Conservation (phyloP, 1,140 invertebrate species). For the Procambarus clarkii region DNA sequence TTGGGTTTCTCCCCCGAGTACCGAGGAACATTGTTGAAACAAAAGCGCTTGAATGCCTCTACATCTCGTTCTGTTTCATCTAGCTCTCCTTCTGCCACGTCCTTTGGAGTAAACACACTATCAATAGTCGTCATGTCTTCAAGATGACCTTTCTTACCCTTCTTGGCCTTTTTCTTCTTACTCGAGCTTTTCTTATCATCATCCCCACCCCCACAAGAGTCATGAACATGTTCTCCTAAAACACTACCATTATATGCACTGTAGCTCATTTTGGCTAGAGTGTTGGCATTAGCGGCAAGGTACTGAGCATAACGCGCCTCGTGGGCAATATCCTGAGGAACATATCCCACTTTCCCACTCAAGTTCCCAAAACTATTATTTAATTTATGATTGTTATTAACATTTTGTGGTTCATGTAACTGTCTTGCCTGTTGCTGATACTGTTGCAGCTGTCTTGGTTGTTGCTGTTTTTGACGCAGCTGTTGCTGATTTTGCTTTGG, state of each 20-base stretch:
- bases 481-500: constrained; percentile 19
- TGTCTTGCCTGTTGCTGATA: not conserved
- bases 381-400: not conserved
- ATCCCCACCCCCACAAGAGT: constrained; percentile 35
- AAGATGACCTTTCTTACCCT: constrained; percentile 63
- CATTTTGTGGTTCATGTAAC: not conserved
- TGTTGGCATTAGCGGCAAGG: constrained; percentile 65
- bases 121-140: constrained; percentile 76
- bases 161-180: constrained; percentile 69
- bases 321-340: constrained; percentile 60
- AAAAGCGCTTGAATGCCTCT: constrained; percentile 88
- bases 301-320: constrained; percentile 72
- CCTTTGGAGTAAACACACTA: constrained; percentile 86
- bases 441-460: constrained; percentile 11
- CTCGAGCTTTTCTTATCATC: constrained; percentile 31
- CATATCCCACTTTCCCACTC: constrained; percentile 19
- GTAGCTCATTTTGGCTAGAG: constrained; percentile 55
- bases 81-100: constrained; percentile 84
- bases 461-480: constrained; percentile 13
- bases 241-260: constrained; percentile 41
- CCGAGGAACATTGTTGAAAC: constrained; percentile 83
- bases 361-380: constrained; percentile 3
- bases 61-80: constrained; percentile 86
- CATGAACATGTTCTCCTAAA: constrained; percentile 14
- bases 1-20: constrained; percentile 80